Evolutionary conservation across 2,113 vertebrate species (phyloP), one percentile per base, ranked within the genome.

Genomic region (Phyllostomus hastatus): DNA sequence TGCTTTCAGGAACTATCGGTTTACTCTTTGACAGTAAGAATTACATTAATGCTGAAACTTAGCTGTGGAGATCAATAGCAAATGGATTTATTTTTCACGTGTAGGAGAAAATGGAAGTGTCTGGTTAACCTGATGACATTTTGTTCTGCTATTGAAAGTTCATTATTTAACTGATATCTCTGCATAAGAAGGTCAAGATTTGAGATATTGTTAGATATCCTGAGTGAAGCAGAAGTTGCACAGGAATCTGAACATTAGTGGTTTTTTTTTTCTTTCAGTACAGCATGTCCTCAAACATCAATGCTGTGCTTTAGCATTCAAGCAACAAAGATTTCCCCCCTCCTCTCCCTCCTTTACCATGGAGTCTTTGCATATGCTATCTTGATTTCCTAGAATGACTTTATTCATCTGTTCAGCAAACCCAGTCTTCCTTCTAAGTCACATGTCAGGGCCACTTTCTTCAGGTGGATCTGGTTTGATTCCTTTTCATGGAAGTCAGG

Each of bases 81-180:
- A 96, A 95, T 97, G 86, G 96, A 97, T 97, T 98, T 97, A 98
- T 94, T 94, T 96, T 96, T 76, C 92, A 96, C 31, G 0, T 90
- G 84, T 64, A 76, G 89, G 91, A 97, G 91, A 93, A 97, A 96
- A 97, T 81, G 95, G 83, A 94, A 88, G 43, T 96, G 80, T 97
- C 95, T 97, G 95, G 57, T 95, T 97, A 97, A 92, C 89, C 88
- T 93, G 83, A 96, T 97, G 96, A 95, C 91, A 97, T 96, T 97
- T 95, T 94, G 88, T 96, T 91, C 93, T 96, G 48, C 97, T 96
- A 94, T 96, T 95, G 97, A 97, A 97, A 97, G 96, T 97, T 98
- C 95, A 93, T 97, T 97, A 96, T 95, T 97, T 97, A 97, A 96
- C 95, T 97, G 94, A 97, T 97, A 69, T 90, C 81, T 93, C 75